These are phyloP conservation scores for Trilocha varians DNA, from an alignment of 2,888 invertebrate genomes.

Conservation along the genomic window DNA sequence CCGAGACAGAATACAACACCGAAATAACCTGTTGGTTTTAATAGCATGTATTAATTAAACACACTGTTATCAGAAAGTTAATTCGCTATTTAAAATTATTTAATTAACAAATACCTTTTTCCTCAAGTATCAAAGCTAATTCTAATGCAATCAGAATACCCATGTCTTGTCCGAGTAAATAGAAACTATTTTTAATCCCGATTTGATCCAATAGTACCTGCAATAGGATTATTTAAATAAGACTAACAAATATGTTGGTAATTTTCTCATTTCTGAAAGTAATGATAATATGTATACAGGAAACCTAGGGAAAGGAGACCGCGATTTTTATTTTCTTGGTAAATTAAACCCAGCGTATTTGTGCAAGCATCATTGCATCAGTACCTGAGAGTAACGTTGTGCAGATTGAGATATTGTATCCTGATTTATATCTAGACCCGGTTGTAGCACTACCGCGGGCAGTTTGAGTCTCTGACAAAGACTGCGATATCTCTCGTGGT, in stretches of 20 bases:
- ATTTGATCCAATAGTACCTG: slow-evolving; percentile 29
- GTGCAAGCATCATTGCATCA: background rate
- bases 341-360: no score
- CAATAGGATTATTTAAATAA: no score
- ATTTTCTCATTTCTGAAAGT: no score
- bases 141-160: slow-evolving; percentile 40
- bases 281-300: no score
- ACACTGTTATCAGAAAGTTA: slow-evolving; percentile 3
- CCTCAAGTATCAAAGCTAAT: slow-evolving; percentile 38
- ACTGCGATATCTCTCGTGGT: slow-evolving; percentile 23
- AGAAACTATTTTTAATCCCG: slow-evolving; percentile 20
- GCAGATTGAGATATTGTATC: slow-evolving; percentile 32
- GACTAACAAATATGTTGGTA: no score
- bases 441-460: slow-evolving; percentile 30
- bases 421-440: slow-evolving; percentile 24
- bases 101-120: slow-evolving; percentile 30
- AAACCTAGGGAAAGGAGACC: no score
- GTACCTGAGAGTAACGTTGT: slow-evolving; percentile 28
- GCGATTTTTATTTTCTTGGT: no score
- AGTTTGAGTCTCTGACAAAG: slow-evolving; percentile 33
- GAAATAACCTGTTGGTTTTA: slow-evolving; percentile 21
- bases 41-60: background rate
- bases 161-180: no score
- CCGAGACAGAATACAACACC: slow-evolving; percentile 47
- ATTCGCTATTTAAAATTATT: background rate